Conservation (phyloP, 2,797 vertebrate genomes). For the Rhinophrynus dorsalis region DNA sequence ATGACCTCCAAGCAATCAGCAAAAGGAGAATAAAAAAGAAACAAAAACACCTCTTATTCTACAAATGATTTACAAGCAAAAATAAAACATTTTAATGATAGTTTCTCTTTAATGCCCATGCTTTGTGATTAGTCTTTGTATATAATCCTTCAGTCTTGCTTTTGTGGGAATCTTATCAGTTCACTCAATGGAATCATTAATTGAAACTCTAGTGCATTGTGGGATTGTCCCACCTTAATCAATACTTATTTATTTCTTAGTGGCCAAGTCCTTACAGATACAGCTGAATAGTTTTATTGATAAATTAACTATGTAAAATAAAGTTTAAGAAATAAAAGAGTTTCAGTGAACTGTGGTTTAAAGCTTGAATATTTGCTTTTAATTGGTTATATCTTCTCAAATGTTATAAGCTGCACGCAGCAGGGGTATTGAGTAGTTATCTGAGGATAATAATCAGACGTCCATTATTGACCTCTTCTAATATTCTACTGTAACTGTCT, state of each 20-base stretch:
- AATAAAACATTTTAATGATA: no score
- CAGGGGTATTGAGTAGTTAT: conserved; percentile 84
- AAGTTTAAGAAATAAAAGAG: conserved; percentile 71
- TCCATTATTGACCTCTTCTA: conserved; percentile 98
- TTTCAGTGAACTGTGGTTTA: no score
- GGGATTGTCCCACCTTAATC: conserved; percentile 70
- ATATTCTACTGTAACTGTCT: conserved; percentile 94
- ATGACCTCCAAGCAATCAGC: no score
- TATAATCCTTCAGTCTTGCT: conserved; percentile 33
- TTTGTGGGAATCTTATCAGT: conserved; percentile 45
- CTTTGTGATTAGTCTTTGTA: conserved; percentile 40
- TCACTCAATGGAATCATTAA: conserved; percentile 56
- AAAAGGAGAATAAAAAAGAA: no score
- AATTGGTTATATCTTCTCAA: conserved; percentile 68
- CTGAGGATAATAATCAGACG: conserved; percentile 89
- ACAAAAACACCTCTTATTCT: no score
- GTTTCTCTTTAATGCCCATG: conserved; percentile 22
- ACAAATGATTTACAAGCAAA: no score
- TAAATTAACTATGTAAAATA: conserved; percentile 78
- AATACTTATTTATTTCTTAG: conserved; percentile 79
- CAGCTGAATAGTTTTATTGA: conserved; percentile 75
- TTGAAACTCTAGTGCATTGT: conserved; percentile 62
- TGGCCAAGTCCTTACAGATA: conserved; percentile 73
- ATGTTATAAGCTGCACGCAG: conserved; percentile 86
- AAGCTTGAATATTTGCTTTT: conserved; percentile 67